Evolutionary conservation across 2,888 invertebrate species (phyloP).

Genomic region (Lumbricus terrestris): DNA sequence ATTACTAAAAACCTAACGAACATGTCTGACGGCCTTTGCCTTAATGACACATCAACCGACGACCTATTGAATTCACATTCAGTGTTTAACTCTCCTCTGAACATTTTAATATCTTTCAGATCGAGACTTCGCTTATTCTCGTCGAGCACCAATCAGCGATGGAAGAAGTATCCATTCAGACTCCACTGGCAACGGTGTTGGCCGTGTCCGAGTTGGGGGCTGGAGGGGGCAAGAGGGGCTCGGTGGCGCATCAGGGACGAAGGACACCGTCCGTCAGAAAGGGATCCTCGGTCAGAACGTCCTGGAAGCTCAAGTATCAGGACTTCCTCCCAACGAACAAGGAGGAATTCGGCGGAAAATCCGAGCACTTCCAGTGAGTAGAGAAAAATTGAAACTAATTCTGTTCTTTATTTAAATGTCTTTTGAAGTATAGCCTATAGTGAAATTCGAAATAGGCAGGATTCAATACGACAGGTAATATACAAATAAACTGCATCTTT

Average conservation of each 20-base stretch:
- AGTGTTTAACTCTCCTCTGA: neutral
- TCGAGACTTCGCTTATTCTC: neutral
- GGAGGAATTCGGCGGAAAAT: constrained; percentile 10
- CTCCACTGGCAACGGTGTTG: neutral
- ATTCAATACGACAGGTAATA: neutral
- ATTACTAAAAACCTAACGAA: no score
- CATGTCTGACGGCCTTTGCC: no score
- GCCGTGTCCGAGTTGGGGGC: constrained; percentile 7
- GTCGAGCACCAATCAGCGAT: neutral
- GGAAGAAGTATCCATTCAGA: neutral
- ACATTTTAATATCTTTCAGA: neutral
- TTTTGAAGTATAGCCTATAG: neutral
- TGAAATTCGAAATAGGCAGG: neutral
- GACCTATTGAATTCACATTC: neutral
- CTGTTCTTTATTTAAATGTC: neutral
- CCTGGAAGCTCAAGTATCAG: constrained; percentile 32
- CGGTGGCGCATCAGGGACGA: neutral
- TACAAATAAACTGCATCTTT: no score
- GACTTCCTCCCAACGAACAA: constrained; percentile 27
- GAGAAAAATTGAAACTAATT: neutral
- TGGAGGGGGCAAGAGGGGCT: neutral
- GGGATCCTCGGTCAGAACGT: neutral
- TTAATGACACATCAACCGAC: no score
- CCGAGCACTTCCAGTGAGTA: constrained; percentile 22
- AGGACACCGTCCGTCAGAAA: neutral